A percentile compares a stretch with the other conserved stretches of the same genome.
Evolutionary conservation across 2,113 vertebrate genomes (phyloP).

Genomic region (Thunnus thynnus): DNA sequence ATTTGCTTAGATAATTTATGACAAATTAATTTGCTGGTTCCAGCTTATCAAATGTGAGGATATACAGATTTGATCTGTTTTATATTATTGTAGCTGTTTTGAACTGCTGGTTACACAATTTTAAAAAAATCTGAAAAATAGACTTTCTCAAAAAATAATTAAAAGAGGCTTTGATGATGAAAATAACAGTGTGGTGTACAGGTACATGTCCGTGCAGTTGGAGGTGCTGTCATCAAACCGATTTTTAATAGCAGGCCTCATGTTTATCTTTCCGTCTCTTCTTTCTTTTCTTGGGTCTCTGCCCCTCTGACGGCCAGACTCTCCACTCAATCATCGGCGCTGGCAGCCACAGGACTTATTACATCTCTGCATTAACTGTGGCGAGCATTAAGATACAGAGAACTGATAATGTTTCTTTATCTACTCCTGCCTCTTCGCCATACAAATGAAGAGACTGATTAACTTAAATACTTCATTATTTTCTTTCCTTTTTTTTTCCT

Average conservation of each 20-base stretch:
- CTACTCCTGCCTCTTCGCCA: slow-evolving; percentile 56
- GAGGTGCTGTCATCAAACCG: slow-evolving; percentile 15
- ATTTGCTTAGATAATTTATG: not conserved
- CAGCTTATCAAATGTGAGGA: not conserved
- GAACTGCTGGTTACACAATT: no score
- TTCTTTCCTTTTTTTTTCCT: not conserved
- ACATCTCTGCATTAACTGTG: slow-evolving; percentile 71
- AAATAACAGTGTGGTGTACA: not conserved
- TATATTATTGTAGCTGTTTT: not conserved
- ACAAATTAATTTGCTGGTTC: not conserved
- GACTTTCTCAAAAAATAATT: no score
- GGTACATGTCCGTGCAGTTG: not conserved
- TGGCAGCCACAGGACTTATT: slow-evolving; percentile 68
- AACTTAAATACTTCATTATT: slow-evolving; percentile 67
- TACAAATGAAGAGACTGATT: slow-evolving; percentile 73
- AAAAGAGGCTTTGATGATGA: not conserved
- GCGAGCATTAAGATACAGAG: slow-evolving; percentile 72
- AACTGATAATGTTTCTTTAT: slow-evolving; percentile 74
- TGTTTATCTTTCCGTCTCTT: not conserved
- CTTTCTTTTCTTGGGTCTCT: not conserved
- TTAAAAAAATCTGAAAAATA: no score
- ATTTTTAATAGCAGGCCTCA: not conserved
- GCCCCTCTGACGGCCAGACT: slow-evolving; percentile 12
- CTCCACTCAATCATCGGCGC: slow-evolving; percentile 18
- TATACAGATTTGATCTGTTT: not conserved